Evolutionary conservation across 2,888 invertebrate genomes (phyloP), one percentile per base, ranked within the genome.

Genomic region (Bembecia ichneumoniformis): DNA sequence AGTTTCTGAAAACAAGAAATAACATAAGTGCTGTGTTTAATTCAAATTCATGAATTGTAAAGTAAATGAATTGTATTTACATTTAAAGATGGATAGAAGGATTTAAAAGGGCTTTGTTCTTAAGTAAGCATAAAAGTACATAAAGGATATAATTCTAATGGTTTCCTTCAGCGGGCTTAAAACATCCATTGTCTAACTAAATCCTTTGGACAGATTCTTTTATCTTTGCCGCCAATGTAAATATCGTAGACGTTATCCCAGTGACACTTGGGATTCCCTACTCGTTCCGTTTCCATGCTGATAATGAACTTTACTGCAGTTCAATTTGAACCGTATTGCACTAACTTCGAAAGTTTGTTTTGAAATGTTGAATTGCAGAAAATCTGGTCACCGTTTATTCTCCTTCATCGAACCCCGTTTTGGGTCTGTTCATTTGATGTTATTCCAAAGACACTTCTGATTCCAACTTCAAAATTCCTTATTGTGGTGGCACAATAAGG

Each of bases 171-270:
- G 62, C 59, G 62, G 64, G 60, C 52, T 64, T 64, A 64, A 63
- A 68, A 64, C 58, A 66, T 56, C 66, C 66, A 64, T 69, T 70
- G 67, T 66, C 63, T 66, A 71, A 73, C 28, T 28, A 28, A 28
- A 73, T 71, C 68, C 65, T 56, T 58, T 9, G 28, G 60, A 63
- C 59, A 62, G 62, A 68, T 52, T 71, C 67, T 72, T 72, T 78
- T 74, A 74, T 76, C 73, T 75, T 65, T 62, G 68, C 66, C 65
- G 64, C 57, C 55, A 63, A 66, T 74, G 69, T 68, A 74, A 75
- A 75, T 71, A 71, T 63, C 56, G 57, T 56, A 59, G 59, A 62
- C 61, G 55, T 58, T 57, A 58, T 44, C 11, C 16, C 11, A 44
- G 15, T 44, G 17, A 44, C 44, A 11, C 16, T 16, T 11, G 11